Evolutionary conservation across 2,888 invertebrate species (phyloP).

Genomic region (Orchestes rusci): DNA sequence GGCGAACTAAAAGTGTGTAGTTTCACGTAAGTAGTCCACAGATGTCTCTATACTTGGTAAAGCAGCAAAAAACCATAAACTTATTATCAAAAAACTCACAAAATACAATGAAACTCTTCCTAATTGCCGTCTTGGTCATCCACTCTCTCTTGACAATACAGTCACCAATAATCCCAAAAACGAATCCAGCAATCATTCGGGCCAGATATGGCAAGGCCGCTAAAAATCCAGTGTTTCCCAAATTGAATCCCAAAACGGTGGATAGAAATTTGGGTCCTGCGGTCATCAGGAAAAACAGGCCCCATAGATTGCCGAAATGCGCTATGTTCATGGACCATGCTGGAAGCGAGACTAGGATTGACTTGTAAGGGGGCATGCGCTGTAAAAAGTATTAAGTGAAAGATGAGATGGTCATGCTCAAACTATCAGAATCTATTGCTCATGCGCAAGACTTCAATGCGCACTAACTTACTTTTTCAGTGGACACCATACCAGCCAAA

Average conservation of each 20-base stretch:
- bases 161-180: conserved; percentile 66
- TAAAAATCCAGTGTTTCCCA: conserved; percentile 62
- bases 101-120: conserved; percentile 60
- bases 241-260: conserved; percentile 61
- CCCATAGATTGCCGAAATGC: conserved; percentile 72
- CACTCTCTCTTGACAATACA: conserved; percentile 47
- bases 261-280: conserved; percentile 70
- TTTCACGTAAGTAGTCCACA: no score
- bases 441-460: no score
- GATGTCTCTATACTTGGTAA: no score
- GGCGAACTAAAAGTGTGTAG: no score
- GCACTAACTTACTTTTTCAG: conserved; percentile 46
- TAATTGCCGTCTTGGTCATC: conserved; percentile 50
- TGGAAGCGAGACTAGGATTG: conserved; percentile 57
- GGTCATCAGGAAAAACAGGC: conserved; percentile 67
- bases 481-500: conserved; percentile 27
- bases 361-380: conserved; percentile 58
- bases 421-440: no score
- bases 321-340: conserved; percentile 59
- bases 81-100: conserved; percentile 42
- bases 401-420: no score
- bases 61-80: neutral
- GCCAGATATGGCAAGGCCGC: conserved; percentile 66
- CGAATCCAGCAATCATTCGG: conserved; percentile 59
- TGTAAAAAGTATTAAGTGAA: conserved; percentile 44